These are phyloP conservation scores for Steatocranus sp. DNA, from an alignment of 2,797 vertebrate species.

Conservation along the genomic window DNA sequence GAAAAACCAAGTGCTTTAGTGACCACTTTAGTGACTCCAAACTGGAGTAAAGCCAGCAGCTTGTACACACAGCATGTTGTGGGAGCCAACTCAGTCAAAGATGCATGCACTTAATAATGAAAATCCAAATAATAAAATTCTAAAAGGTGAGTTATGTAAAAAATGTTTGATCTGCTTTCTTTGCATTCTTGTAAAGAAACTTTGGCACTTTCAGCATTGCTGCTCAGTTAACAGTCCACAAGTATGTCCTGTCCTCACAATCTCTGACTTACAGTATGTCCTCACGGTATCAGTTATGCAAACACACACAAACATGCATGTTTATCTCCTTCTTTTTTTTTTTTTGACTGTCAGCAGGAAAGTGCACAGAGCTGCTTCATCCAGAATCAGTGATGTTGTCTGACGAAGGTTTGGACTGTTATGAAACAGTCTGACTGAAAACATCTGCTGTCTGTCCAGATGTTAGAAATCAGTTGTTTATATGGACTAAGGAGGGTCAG, in stretches of 20 bases:
- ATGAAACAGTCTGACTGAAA: background rate
- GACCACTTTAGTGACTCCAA: background rate
- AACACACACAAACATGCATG: background rate
- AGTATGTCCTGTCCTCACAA: background rate
- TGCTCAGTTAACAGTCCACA: background rate
- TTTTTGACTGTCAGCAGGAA: background rate
- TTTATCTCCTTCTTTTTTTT: background rate
- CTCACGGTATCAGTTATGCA: background rate
- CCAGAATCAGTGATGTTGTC: background rate
- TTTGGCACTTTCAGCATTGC: background rate
- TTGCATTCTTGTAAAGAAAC: background rate
- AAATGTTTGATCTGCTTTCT: background rate
- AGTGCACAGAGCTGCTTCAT: background rate
- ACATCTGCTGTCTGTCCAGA: slow-evolving; percentile 9
- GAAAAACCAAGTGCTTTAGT: background rate
- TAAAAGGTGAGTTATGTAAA: background rate
- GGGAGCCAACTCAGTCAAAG: background rate
- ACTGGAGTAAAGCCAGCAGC: background rate
- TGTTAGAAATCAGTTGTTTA: background rate
- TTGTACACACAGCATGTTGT: background rate
- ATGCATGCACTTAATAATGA: background rate
- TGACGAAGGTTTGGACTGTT: background rate
- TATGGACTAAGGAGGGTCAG: background rate
- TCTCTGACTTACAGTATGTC: background rate
- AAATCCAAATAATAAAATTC: rapidly evolving